Percentiles rank a stretch among this genome's conserved stretches.
Evolutionary conservation across 2,797 vertebrate genomes (phyloP).

Genomic region (Atherinosoma microstoma): DNA sequence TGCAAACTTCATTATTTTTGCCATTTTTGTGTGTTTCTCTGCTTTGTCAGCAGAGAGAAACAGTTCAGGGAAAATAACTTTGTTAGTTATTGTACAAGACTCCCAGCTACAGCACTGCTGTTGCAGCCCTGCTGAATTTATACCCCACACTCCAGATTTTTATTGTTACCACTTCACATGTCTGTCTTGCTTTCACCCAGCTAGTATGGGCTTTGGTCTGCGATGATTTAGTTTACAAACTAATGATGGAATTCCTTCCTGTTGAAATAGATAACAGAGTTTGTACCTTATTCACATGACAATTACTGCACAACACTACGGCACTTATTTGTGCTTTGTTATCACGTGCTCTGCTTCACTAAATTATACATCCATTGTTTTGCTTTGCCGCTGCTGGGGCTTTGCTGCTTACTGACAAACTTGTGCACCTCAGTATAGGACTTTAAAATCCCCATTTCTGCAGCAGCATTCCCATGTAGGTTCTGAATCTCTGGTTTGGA

Average conservation of each 20-base stretch:
- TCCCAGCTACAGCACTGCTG: constrained; percentile 4
- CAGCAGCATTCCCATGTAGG: constrained; percentile 13
- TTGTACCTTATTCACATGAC: neutral
- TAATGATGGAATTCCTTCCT: neutral
- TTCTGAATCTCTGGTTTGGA: constrained; percentile 1
- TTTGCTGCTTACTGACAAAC: constrained; percentile 10
- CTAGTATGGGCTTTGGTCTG: neutral
- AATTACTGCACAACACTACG: neutral
- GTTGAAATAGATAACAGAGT: neutral
- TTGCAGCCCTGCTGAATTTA: constrained; percentile 8
- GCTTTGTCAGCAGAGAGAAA: constrained; percentile 35
- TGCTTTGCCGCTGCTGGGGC: constrained; percentile 9
- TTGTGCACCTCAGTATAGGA: constrained; percentile 3
- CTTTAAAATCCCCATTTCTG: constrained; percentile 5
- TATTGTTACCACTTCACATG: constrained; percentile 16
- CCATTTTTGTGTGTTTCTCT: constrained; percentile 16
- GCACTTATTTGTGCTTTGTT: neutral
- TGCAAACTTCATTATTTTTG: constrained; percentile 48
- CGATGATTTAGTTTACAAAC: neutral
- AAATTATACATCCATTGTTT: constrained; percentile 13
- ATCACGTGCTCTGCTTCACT: constrained; percentile 13
- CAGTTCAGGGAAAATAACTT: constrained; percentile 36
- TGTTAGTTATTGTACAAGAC: constrained; percentile 37
- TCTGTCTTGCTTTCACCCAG: neutral
- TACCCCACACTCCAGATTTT: constrained; percentile 5